Evolutionary conservation across 2,797 vertebrate species (phyloP).

Genomic region (Syngnathus rostellatus): DNA sequence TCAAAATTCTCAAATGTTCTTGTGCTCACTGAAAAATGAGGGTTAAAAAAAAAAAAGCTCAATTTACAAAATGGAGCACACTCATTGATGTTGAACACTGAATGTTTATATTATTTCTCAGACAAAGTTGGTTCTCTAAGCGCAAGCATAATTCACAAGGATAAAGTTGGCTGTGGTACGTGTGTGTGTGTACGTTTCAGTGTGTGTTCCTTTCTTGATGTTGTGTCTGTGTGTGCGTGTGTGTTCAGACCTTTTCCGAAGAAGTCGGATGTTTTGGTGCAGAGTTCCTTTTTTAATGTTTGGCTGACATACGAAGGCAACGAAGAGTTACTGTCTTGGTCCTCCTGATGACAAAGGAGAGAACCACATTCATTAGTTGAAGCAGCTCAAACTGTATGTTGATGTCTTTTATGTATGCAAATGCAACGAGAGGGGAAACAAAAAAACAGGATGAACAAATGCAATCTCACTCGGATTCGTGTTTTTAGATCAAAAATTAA

Average conservation of each 20-base stretch:
- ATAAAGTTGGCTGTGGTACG: too few species aligned
- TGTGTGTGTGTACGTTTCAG: not conserved
- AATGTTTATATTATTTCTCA: too few species aligned
- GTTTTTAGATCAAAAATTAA: not conserved
- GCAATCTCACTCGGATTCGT: not conserved
- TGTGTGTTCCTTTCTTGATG: not conserved
- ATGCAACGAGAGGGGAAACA: not conserved
- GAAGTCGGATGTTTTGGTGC: slow-evolving; percentile 38
- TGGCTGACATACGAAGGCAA: slow-evolving; percentile 34
- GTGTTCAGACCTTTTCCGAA: slow-evolving; percentile 47
- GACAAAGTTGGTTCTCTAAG: too few species aligned
- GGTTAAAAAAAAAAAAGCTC: too few species aligned
- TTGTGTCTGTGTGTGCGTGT: not conserved
- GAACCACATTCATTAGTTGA: not conserved
- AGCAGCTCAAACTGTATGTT: not conserved
- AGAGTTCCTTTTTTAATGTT: slow-evolving; percentile 32
- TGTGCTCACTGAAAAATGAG: too few species aligned
- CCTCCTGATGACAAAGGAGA: slow-evolving; percentile 50
- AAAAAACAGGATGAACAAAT: not conserved
- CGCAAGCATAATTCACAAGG: too few species aligned
- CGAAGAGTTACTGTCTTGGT: slow-evolving; percentile 46
- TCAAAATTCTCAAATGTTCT: too few species aligned
- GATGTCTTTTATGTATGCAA: not conserved
- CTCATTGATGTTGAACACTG: not conserved
- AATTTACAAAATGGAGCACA: not conserved